Base-by-base conservation (phyloP, 2,113 vertebrate genomes). In the Odocoileus virginianus region DNA sequence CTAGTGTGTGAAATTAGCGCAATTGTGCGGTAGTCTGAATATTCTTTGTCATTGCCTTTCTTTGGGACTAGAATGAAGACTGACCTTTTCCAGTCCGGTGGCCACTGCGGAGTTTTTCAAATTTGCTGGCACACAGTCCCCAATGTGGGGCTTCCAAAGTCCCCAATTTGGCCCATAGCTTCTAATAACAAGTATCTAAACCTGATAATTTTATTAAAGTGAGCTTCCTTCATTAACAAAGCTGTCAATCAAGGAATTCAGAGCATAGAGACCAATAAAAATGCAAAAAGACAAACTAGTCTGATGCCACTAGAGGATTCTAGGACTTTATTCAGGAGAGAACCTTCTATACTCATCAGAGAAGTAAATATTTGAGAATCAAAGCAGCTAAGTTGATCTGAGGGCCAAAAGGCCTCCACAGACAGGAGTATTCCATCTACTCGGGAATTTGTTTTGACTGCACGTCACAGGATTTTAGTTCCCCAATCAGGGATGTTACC, bases 161-260 rank as follows among this genome's bases (percentile, higher is more conserved):
- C n/a, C 17, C 64, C 17, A 71, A 57, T 82, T 95, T 92, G 86
- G 57, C 71, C 58, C 9, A 86, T 15, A 76, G 8, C n/a, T 92
- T 95, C 95, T 87, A 96, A 33, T 57, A 96, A 87, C 6, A 71
- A 92, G 40, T n/a, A 95, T 76, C 64, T 83, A 92, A 90, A 95
- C 28, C 83, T 15, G 23, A 58, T 78, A 52, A 45, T 87, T 97
- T 95, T 89, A 81, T 94, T 85, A 85, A 83, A 87, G 54, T 88
- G 57, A 94, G 15, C 17, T 81, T 90, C 28, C n/a, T 95, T 95
- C 54, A 91, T 89, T 93, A 71, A 45, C 45, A 86, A 95, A 96
- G 36, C 61, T 94, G 52, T 64, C 57, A 91, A 79, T 90, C 25
- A 87, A 87, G 57, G 43, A 74, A 43, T 79, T 85, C 76, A 81